Base-by-base conservation (phyloP, 2,888 invertebrate species). In the Chromoteleia sp. region DNA sequence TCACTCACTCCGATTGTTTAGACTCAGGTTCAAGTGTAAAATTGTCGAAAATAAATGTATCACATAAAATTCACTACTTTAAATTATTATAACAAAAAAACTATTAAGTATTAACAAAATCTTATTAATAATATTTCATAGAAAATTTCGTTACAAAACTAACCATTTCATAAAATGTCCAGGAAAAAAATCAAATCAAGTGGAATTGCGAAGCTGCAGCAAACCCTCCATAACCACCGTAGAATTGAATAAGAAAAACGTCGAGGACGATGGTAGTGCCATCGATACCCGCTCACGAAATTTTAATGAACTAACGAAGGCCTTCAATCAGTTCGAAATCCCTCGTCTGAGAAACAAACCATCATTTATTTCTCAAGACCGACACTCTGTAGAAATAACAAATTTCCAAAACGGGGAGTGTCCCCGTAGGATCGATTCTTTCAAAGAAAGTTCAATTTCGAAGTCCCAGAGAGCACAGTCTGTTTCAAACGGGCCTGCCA, bases 241-340 rank as follows among this genome's bases (percentile, higher is more conserved):
- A 6, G 74, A 83, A 39, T 6, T 77, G 5, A 73, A 65, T 43
- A 45, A 77, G 14, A 67, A 14, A 8, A 59, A 39, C 21, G 10
- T 25, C 12, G 59, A 81, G 29, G 73, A 82, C 4, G 83, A 81
- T 10, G 84, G 84, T 25, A 68, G 83, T 10, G 77, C 84, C 56
- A 85, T 88, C 48, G 88, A 89, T 43, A 85, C 86, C 0, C 86
- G 78, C 14, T 85, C 86, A 17, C 83, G 89, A 4, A 90, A 88
- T 65, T 90, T 91, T 67, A 85, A 79, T 58, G 88, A 91, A 56
- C 63, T 91, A 10, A 85, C 90, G 0, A 90, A 89, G 68, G 83
- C 89, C 0, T 91, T 91, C 56, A 89, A 88, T 1, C 87, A 90
- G 59, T 67, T 78, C 6, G 78, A 78, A n/a, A 80, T 74, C 5